These are phyloP conservation scores for Heterotis niloticus DNA, from an alignment of 2,113 vertebrate species.

Conservation along the genomic window DNA sequence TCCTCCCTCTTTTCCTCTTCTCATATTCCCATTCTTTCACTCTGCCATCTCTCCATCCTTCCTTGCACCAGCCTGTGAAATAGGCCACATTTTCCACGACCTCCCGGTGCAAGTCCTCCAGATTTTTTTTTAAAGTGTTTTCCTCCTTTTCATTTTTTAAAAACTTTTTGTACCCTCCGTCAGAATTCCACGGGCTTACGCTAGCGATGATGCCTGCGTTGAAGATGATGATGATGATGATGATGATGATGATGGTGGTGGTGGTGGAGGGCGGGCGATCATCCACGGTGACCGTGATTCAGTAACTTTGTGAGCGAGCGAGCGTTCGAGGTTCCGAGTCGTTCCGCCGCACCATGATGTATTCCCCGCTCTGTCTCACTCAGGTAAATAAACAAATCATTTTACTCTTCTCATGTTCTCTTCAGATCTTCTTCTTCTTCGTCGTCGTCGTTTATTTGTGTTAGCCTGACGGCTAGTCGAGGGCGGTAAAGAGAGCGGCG, in stretches of 20 bases:
- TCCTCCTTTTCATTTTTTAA: slow-evolving; percentile 42
- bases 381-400: slow-evolving; percentile 62
- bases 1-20: slow-evolving; percentile 47
- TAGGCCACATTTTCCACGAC: slow-evolving; percentile 51
- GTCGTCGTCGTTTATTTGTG: not conserved
- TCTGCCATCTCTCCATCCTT: slow-evolving; percentile 58
- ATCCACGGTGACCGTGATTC: slow-evolving; percentile 57
- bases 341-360: slow-evolving; percentile 70
- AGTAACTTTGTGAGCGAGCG: slow-evolving; percentile 68
- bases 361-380: slow-evolving; percentile 79
- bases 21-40: slow-evolving; percentile 55
- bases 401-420: not conserved
- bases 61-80: slow-evolving; percentile 50
- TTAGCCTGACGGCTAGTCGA: slow-evolving; percentile 15
- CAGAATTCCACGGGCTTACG: slow-evolving; percentile 31
- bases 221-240: no score
- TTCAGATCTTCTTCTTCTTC: slow-evolving; percentile 7
- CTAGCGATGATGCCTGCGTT: no score
- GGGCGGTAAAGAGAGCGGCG: slow-evolving; percentile 43
- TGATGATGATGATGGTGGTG: no score
- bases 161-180: slow-evolving; percentile 35
- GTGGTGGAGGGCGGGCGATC: slow-evolving; percentile 29
- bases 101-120: slow-evolving; percentile 46
- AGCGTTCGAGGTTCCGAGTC: slow-evolving; percentile 47
- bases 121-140: slow-evolving; percentile 44